Base-by-base conservation (phyloP, 92 coral and sea anemone species). In the Actinernus sp. region DNA sequence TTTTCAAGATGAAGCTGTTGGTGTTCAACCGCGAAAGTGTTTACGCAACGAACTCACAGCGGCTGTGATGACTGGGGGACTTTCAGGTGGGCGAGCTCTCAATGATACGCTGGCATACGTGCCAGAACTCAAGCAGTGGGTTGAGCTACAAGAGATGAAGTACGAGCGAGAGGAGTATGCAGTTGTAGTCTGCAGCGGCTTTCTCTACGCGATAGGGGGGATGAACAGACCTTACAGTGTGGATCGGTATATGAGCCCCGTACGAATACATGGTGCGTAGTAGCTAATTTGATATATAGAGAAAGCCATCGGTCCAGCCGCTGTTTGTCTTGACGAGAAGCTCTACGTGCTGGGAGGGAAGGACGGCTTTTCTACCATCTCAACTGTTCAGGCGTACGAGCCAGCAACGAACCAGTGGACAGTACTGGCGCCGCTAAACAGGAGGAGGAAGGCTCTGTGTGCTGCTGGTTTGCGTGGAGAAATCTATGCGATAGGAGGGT, bases 401-500 rank as follows among this genome's bases (percentile, higher is more conserved):
- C 92, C 90, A 12, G 48, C 47, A 20, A 57, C 48, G 17, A 72
- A 81, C 58, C 20, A 43, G 6, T 88, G 88, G 74, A 38, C 22
- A 11, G 57, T 46, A 39, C 60, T 53, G 28, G 78, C 89, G 20
- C 60, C 87, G 1, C 50, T 91, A 84, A 73, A 59, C 26, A 59
- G 57, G 29, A 74, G 82, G 8, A 85, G 97, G 26, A 91, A 82
- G 44, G 92, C 86, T 31, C 61, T 71, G 56, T 76, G 84, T 55
- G 91, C 93, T 14, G 92, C 81, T 12, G 55, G 52, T 29, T 44
- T 80, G n/a, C 37, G 76, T 21, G 84, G 79, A 5, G 46, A 57
- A 29, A 73, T 90, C 32, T 73, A 80, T 50, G 80, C 73, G 34
- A 81, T 90, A 52, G 97, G 97, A 20, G 97, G 97, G n/a, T 85